These are phyloP conservation scores for Drosophila meridiana DNA, from an alignment of 2,888 invertebrate genomes.

Conservation along the genomic window DNA sequence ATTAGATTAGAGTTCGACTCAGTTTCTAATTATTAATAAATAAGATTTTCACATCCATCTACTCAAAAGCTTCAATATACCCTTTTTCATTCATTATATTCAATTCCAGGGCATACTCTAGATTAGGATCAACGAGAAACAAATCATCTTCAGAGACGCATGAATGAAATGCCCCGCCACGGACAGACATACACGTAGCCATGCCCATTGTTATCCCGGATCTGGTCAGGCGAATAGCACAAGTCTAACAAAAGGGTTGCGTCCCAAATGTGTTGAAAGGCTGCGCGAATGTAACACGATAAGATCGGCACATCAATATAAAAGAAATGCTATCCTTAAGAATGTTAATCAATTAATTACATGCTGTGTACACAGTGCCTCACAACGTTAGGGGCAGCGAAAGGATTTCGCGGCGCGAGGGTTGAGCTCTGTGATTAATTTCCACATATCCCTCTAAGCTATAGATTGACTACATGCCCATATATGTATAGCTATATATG, in stretches of 20 bases:
- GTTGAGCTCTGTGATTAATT: slow-evolving; percentile 72
- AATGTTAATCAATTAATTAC: slow-evolving; percentile 83
- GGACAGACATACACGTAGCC: slow-evolving; percentile 23
- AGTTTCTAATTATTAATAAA: background rate
- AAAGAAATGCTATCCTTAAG: slow-evolving; percentile 73
- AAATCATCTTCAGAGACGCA: slow-evolving; percentile 33
- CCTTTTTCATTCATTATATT: background rate
- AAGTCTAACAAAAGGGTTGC: slow-evolving; percentile 62
- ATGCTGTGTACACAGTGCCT: slow-evolving; percentile 70
- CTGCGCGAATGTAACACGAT: slow-evolving; percentile 71
- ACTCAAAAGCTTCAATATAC: background rate
- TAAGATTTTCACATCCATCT: background rate
- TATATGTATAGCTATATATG: background rate
- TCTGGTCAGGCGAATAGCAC: slow-evolving; percentile 56
- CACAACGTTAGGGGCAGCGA: slow-evolving; percentile 24
- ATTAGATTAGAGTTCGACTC: background rate
- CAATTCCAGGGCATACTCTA: slow-evolving; percentile 5
- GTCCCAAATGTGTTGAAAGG: slow-evolving; percentile 63
- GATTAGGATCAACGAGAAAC: slow-evolving; percentile 53
- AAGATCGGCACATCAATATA: slow-evolving; percentile 74
- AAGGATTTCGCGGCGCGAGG: slow-evolving; percentile 60
- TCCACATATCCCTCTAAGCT: slow-evolving; percentile 55
- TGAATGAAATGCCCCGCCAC: slow-evolving; percentile 55
- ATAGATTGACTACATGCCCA: slow-evolving; percentile 55
- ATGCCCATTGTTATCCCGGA: slow-evolving; percentile 52